Conservation (phyloP, 1,140 invertebrate genomes). For the Saccostrea glomerata region DNA sequence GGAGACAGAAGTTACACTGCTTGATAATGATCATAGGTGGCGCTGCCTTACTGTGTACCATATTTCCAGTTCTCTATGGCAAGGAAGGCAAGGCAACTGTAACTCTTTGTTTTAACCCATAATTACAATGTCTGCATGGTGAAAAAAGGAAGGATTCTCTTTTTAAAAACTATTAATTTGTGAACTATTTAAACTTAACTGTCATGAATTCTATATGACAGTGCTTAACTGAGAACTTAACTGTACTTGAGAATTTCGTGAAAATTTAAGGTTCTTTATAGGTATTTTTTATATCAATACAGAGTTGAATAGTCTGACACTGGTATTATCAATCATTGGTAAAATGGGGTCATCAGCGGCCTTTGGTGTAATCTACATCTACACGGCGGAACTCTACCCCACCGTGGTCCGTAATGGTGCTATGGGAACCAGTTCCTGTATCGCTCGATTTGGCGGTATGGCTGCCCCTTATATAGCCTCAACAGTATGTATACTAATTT, state of each 20-base stretch:
- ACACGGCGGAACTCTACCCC: constrained; percentile 91
- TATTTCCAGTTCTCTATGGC: constrained; percentile 54
- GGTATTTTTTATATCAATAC: constrained; percentile 18
- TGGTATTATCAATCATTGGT: constrained; percentile 85
- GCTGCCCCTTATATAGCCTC: constrained; percentile 82
- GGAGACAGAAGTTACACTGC: constrained; percentile 54
- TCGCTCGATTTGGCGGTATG: constrained; percentile 88
- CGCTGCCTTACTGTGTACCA: constrained; percentile 55
- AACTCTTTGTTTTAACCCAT: too few relatives aligned
- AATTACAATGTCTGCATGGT: too few relatives aligned
- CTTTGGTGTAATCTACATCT: constrained; percentile 87
- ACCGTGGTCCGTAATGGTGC: constrained; percentile 91
- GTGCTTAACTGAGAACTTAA: neutral
- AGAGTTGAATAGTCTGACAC: constrained; percentile 52
- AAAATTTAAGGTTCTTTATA: too few relatives aligned
- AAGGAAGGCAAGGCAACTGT: constrained; percentile 42
- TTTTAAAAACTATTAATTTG: too few relatives aligned
- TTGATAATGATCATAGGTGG: constrained; percentile 56
- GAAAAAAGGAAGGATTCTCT: too few relatives aligned
- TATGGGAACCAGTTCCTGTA: constrained; percentile 88
- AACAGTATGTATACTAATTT: constrained; percentile 56
- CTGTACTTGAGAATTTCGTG: neutral
- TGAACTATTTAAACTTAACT: neutral
- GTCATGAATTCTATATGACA: neutral
- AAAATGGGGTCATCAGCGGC: constrained; percentile 81